phyloP scores from a whole-genome alignment of 2,113 vertebrate species.

The Myiagra hebetior region DNA sequence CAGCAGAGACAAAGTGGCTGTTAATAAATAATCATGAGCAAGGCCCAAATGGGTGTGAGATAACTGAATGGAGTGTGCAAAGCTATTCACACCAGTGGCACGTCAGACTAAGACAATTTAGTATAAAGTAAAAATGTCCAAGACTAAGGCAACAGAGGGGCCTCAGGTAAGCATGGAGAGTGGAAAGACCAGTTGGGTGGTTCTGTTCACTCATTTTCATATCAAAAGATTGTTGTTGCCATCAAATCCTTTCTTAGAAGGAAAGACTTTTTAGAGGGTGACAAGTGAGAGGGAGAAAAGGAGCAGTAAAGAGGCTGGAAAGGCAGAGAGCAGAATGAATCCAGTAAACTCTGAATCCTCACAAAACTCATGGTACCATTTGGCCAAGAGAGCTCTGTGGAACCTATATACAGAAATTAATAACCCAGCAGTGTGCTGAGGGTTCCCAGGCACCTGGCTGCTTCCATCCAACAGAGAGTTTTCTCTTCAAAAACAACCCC shows the following conservation, averaged over 20 bases:
- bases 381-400: background rate
- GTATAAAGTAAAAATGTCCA: background rate
- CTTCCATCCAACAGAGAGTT: background rate
- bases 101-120: background rate
- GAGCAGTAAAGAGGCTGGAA: background rate
- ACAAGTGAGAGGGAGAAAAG: background rate
- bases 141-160: background rate
- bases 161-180: background rate
- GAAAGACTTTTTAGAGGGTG: background rate
- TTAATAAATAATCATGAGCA: background rate
- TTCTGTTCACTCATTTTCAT: background rate
- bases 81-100: background rate
- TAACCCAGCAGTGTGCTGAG: background rate
- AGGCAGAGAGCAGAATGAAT: background rate
- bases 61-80: background rate
- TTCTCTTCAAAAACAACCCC: background rate
- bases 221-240: background rate
- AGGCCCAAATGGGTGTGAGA: background rate
- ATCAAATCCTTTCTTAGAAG: background rate
- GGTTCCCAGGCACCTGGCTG: background rate
- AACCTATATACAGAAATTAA: background rate
- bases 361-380: background rate
- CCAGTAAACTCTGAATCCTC: background rate
- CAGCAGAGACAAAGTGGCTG: background rate
- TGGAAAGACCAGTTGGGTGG: background rate